These are phyloP conservation scores for Tringa solitaria DNA, from an alignment of 2,113 vertebrate species.

Conservation along the genomic window DNA sequence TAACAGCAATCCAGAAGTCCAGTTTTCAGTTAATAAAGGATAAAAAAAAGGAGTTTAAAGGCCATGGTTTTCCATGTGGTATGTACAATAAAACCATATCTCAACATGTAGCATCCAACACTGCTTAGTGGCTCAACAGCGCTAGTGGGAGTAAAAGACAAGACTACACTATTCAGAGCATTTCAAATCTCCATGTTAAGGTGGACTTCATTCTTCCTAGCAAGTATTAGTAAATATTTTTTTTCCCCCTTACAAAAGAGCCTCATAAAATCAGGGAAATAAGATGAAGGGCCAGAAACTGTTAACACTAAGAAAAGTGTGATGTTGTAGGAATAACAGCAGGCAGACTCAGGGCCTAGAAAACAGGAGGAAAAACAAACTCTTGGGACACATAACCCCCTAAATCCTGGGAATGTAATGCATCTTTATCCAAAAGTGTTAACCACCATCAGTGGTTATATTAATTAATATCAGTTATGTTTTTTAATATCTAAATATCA, in stretches of 20 bases:
- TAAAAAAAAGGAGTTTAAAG: background rate
- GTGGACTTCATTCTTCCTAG: background rate
- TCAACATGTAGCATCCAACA: background rate
- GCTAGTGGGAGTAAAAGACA: background rate
- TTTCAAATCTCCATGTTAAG: background rate
- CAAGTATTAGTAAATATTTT: accelerated
- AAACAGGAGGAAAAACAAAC: background rate
- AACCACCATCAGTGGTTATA: background rate
- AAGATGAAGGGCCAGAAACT: background rate
- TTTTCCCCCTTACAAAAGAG: background rate
- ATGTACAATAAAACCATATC: background rate
- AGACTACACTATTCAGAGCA: background rate
- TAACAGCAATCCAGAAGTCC: background rate
- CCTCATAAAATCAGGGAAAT: background rate
- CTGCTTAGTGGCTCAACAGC: background rate
- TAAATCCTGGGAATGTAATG: background rate
- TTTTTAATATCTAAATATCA: background rate
- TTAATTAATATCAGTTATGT: background rate
- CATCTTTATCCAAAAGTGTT: background rate
- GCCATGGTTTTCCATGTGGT: background rate
- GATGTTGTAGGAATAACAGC: background rate
- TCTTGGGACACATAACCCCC: background rate
- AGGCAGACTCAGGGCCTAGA: background rate
- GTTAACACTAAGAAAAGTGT: background rate
- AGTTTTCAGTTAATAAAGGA: background rate